These are phyloP conservation scores for Chauna torquata DNA, from an alignment of 2,113 vertebrate species.

Conservation along the genomic window DNA sequence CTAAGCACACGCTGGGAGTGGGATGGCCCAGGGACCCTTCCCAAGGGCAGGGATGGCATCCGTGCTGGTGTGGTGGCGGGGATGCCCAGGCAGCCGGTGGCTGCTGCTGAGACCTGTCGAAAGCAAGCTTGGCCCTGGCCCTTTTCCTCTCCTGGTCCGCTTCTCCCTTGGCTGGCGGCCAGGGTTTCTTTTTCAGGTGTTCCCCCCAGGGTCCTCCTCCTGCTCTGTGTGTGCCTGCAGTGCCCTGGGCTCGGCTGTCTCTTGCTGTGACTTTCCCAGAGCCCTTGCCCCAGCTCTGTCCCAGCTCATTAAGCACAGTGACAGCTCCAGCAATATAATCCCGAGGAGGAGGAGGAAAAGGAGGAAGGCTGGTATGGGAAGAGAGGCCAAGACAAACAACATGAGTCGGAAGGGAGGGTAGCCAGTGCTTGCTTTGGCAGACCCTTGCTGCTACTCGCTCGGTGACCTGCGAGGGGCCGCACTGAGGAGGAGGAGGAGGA, in stretches of 20 bases:
- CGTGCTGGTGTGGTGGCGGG: accelerated
- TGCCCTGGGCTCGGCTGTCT: neutral
- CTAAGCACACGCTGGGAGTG: neutral
- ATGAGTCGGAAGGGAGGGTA: neutral
- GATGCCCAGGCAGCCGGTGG: neutral
- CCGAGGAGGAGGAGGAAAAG: neutral
- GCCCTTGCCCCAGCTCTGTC: neutral
- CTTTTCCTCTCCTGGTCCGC: neutral
- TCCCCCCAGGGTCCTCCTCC: neutral
- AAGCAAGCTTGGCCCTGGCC: neutral
- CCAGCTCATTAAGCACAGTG: conserved; percentile 41
- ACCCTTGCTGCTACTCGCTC: neutral
- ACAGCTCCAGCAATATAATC: conserved; percentile 39
- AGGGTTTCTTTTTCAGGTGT: neutral
- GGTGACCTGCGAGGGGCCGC: neutral
- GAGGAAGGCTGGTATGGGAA: neutral
- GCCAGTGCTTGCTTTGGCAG: neutral
- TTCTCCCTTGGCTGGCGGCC: neutral
- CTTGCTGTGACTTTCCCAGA: neutral
- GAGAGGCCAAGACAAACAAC: conserved; percentile 37
- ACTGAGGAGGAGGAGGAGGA: neutral
- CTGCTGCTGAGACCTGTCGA: neutral
- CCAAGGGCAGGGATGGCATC: neutral
- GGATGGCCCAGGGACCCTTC: neutral
- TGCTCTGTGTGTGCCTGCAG: accelerated